Base-by-base conservation (phyloP, 2,113 vertebrate species). In the Madoqua kirkii region DNA sequence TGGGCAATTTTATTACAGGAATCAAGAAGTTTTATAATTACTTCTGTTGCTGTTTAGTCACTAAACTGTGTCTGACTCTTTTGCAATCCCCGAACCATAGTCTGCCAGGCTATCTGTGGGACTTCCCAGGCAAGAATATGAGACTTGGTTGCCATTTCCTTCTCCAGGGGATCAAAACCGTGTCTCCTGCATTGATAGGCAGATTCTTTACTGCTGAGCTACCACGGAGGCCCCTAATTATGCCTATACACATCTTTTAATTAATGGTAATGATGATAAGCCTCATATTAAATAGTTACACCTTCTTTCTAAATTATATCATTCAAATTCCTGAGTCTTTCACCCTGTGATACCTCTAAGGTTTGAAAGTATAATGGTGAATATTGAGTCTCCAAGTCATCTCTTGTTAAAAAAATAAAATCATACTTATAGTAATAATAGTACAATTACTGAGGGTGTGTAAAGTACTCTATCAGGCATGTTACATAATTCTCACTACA, bases 271-370 rank as follows among this genome's bases (percentile, higher is more conserved):
- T 40, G 6, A 89, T 48, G 16, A 91, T 7, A 93, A 91, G 4
- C 36, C 27, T 95, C 43, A 81, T 27, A 8, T 84, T 74, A 79
- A 93, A 93, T 10, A 93, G 9, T 27, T 84, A 3, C 12, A n/a
- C 31, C 50, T 93, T 95, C 45, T 76, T 83, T 96, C 48, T 91
- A 64, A 92, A 94, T 67, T 79, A 33, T 45, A 48, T 91, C n/a
- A 62, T 67, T 78, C 33, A 85, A 48, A 27, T 85, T 92, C 12
- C 87, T 79, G 21, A 79, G 25, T 59, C 43, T 62, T 92, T 57
- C 55, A 4, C 14, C 25, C 21, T 48, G 10, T n/a, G 85, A 62
- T 40, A 57, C 27, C 31, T 76, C 23, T 16, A 92, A 84, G 4
- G 1, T 40, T 27, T 40, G 9, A 88, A 89, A 91, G 40, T 14